Percentiles rank a stretch among this genome's conserved stretches.
These are phyloP conservation scores for Rhagonycha lutea DNA, from an alignment of 2,888 invertebrate species.

Conservation along the genomic window DNA sequence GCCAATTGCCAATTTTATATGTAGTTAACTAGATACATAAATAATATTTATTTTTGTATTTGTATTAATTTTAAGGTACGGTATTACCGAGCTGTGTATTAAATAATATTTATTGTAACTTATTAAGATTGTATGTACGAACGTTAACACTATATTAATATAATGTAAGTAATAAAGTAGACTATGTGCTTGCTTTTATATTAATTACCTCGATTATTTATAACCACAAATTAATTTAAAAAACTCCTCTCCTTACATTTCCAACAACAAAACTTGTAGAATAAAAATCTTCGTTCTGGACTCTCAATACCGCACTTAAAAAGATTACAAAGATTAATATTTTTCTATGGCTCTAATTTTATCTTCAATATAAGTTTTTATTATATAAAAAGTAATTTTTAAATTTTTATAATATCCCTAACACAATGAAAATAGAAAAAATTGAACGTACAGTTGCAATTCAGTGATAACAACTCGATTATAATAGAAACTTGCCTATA, in stretches of 20 bases:
- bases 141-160: background rate
- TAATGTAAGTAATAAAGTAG: conserved; percentile 2
- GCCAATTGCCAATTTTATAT: conserved; percentile 34
- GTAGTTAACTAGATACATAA: conserved; percentile 15
- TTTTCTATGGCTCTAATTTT: too few species aligned
- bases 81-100: conserved; percentile 20
- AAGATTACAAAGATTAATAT: too few species aligned
- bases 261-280: background rate
- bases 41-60: conserved; percentile 20
- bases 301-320: too few species aligned
- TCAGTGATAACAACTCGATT: too few species aligned
- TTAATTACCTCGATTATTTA: background rate
- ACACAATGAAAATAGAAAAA: too few species aligned
- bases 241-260: background rate
- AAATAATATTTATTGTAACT: conserved; percentile 23
- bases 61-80: conserved; percentile 4
- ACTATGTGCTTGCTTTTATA: conserved; percentile 3
- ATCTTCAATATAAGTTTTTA: too few species aligned
- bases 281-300: too few species aligned
- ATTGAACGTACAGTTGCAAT: too few species aligned
- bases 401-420: too few species aligned
- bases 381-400: too few species aligned
- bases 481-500: too few species aligned
- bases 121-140: conserved; percentile 15
- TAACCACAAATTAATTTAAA: background rate